Evolutionary conservation across 1,140 invertebrate species (phyloP).

Genomic region (Platorchestia sp.): DNA sequence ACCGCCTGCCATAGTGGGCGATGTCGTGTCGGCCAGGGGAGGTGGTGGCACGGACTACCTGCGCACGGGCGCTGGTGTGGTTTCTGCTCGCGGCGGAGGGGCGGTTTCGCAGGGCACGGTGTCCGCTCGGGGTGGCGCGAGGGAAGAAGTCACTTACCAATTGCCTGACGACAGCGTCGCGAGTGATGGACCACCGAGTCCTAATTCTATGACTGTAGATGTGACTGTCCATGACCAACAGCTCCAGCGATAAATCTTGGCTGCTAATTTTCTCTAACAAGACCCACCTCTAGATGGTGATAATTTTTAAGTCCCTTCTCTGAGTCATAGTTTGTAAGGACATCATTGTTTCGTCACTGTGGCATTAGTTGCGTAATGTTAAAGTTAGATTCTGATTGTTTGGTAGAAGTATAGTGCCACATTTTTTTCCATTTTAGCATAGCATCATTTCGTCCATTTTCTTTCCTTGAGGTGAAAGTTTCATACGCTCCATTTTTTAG

Average conservation of each 20-base stretch:
- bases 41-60: not conserved
- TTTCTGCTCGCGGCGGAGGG: not conserved
- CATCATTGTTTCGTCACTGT: not conserved
- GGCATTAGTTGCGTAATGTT: not conserved
- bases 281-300: not conserved
- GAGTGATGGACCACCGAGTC: not conserved
- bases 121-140: not conserved
- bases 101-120: not conserved
- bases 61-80: not conserved
- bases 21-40: not conserved
- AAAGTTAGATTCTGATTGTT: not conserved
- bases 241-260: not conserved
- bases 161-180: not conserved
- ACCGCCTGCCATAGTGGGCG: not conserved
- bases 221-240: conserved; percentile 43
- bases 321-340: conserved; percentile 46
- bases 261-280: not conserved
- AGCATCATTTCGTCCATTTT: not conserved
- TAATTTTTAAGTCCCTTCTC: conserved; percentile 24
- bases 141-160: conserved; percentile 14
- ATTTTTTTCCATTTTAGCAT: not conserved
- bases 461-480: not conserved
- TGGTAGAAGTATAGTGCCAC: not conserved
- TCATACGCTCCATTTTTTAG: not conserved
- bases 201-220: conserved; percentile 37